Percentiles rank a stretch among this genome's conserved stretches.
Evolutionary conservation across 1,140 invertebrate species (phyloP).

Genomic region (Palaemon carinicauda): DNA sequence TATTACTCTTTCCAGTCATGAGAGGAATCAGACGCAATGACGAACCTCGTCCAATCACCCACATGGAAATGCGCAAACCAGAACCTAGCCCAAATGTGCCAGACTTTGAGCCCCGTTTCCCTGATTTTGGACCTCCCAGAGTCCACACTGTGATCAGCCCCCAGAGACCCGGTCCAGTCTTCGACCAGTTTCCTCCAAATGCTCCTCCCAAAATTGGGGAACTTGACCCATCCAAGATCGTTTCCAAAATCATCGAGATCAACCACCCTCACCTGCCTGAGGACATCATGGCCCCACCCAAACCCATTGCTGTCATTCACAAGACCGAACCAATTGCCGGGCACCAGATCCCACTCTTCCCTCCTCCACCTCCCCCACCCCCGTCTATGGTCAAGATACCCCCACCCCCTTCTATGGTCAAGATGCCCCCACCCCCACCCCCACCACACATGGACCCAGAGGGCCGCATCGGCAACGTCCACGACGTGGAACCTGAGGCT

Average conservation of each 20-base stretch:
- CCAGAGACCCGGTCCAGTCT: not conserved
- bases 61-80: conserved; percentile 37
- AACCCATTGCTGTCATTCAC: conserved; percentile 12
- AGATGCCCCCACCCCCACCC: not conserved
- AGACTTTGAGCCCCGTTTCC: not conserved
- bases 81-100: not conserved
- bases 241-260: not conserved
- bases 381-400: not conserved
- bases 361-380: not conserved
- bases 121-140: conserved; percentile 29
- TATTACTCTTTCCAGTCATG: not conserved
- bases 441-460: conserved; percentile 24
- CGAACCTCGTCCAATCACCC: conserved; percentile 20
- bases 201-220: not conserved
- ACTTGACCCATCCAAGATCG: not conserved
- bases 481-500: conserved; percentile 8
- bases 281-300: conserved; percentile 14
- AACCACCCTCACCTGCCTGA: not conserved
- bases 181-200: not conserved
- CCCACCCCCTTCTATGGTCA: not conserved
- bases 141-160: conserved; percentile 26
- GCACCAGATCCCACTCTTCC: not conserved
- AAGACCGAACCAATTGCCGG: not conserved
- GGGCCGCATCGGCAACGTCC: not conserved
- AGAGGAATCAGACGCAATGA: not conserved